These are phyloP conservation scores for Caenorhabditis macrosperma DNA, from an alignment of 2,888 invertebrate genomes.

Conservation along the genomic window DNA sequence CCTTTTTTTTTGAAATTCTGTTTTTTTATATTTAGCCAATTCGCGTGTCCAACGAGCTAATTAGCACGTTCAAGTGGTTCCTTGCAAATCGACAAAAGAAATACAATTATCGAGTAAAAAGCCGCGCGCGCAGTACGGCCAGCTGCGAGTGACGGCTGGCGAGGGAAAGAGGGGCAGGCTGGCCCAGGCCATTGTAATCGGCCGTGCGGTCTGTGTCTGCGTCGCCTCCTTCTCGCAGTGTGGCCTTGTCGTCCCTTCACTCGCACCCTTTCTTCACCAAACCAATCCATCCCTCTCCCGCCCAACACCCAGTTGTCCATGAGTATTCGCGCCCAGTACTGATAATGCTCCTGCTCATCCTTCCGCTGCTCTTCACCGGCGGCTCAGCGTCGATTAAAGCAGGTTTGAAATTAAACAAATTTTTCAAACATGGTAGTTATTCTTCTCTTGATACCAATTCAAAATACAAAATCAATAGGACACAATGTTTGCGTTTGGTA, in stretches of 20 bases:
- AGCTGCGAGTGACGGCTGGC: conserved; percentile 26
- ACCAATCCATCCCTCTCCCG: not conserved
- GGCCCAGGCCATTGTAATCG: conserved; percentile 18
- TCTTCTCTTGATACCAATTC: too few species aligned
- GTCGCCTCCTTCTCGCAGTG: not conserved
- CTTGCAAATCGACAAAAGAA: conserved; percentile 11
- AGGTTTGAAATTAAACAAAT: too few species aligned
- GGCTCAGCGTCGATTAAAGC: conserved; percentile 1
- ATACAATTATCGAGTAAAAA: conserved; percentile 19
- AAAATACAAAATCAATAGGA: not conserved
- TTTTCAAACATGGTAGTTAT: too few species aligned
- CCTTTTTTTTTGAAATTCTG: too few species aligned
- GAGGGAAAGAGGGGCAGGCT: too few species aligned
- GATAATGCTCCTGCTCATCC: not conserved
- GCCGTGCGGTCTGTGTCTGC: not conserved
- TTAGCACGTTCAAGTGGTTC: conserved; percentile 33
- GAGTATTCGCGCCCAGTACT: not conserved
- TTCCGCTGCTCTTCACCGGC: not conserved
- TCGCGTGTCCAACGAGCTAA: too few species aligned
- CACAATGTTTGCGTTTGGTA: not conserved
- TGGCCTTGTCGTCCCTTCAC: conserved; percentile 8
- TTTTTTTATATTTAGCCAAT: too few species aligned
- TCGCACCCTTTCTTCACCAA: conserved; percentile 6
- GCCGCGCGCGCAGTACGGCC: not conserved
- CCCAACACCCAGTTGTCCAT: not conserved